Percentiles rank a stretch among this genome's conserved stretches.
These are phyloP conservation scores for Cryptoblepharus egeriae DNA, from an alignment of 2,797 vertebrate species.

Conservation along the genomic window DNA sequence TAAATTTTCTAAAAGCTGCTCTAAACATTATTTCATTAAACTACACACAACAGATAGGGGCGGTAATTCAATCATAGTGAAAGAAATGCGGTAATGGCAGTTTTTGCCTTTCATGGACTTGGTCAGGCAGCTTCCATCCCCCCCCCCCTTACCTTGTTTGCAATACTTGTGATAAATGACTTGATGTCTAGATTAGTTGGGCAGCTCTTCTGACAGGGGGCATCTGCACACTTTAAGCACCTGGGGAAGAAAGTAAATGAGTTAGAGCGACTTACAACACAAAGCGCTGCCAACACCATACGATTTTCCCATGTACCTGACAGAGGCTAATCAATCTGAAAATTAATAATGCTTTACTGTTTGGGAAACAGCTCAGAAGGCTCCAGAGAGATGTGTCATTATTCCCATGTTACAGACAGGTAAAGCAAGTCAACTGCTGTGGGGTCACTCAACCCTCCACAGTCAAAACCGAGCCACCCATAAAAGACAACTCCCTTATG, in stretches of 20 bases:
- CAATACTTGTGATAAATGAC: slow-evolving; percentile 93
- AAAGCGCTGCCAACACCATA: slow-evolving; percentile 30
- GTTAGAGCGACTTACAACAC: slow-evolving; percentile 48
- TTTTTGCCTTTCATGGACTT: slow-evolving; percentile 18
- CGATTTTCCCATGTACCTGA: slow-evolving; percentile 22
- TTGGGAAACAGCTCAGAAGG: slow-evolving; percentile 12
- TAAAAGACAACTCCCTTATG: slow-evolving; percentile 16
- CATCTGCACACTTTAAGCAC: slow-evolving; percentile 94
- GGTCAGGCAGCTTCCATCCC: neutral
- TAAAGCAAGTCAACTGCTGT: slow-evolving; percentile 13
- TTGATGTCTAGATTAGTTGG: slow-evolving; percentile 95
- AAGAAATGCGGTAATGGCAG: slow-evolving; percentile 21
- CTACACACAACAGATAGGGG: slow-evolving; percentile 38
- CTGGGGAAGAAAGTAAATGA: slow-evolving; percentile 72
- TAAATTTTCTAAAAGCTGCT: slow-evolving; percentile 46
- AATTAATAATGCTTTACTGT: slow-evolving; percentile 23
- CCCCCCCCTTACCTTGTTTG: slow-evolving; percentile 86
- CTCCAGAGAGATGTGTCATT: slow-evolving; percentile 1
- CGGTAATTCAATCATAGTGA: slow-evolving; percentile 41
- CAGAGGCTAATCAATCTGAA: slow-evolving; percentile 41
- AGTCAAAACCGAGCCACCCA: slow-evolving; percentile 23
- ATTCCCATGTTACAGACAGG: slow-evolving; percentile 33
- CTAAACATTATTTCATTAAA: slow-evolving; percentile 32
- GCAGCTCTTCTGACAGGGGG: slow-evolving; percentile 97
- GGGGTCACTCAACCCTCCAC: slow-evolving; percentile 14